phyloP scores from a whole-genome alignment of 2,888 invertebrate species.

The Plebejus melissa region DNA sequence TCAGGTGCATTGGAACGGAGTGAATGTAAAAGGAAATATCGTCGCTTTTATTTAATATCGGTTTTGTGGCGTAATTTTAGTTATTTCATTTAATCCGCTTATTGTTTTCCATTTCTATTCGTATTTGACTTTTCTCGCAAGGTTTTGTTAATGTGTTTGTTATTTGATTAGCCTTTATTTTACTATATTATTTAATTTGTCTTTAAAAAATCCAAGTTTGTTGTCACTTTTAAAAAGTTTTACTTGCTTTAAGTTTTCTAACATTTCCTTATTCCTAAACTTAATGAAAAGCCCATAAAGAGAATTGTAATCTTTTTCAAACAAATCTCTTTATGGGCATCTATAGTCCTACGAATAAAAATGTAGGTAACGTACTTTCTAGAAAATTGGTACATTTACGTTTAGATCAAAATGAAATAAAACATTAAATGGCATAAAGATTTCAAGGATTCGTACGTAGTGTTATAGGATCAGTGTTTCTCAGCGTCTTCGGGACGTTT shows the following conservation, averaged over 20 bases:
- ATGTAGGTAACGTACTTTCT: too few species aligned
- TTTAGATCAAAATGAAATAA: background rate
- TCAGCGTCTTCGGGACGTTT: background rate
- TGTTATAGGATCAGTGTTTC: background rate
- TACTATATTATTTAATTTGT: background rate
- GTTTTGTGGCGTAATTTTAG: conserved; percentile 23
- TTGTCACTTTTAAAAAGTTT: too few species aligned
- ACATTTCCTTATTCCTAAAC: too few species aligned
- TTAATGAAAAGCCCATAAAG: too few species aligned
- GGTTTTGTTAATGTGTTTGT: background rate
- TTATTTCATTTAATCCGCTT: conserved; percentile 10
- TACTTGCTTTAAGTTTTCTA: too few species aligned
- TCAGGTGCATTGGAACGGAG: conserved; percentile 30
- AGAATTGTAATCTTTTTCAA: too few species aligned
- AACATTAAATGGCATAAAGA: background rate
- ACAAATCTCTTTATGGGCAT: too few species aligned
- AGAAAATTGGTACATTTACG: too few species aligned
- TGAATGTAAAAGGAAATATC: conserved; percentile 26
- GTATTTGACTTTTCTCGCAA: background rate
- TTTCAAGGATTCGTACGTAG: background rate
- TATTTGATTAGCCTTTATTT: background rate
- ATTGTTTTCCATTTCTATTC: conserved; percentile 2
- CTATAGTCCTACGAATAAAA: too few species aligned
- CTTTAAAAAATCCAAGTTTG: background rate
- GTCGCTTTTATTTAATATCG: conserved; percentile 26